phyloP scores from a whole-genome alignment of 2,888 invertebrate genomes.

The Drosophila subsilvestris region DNA sequence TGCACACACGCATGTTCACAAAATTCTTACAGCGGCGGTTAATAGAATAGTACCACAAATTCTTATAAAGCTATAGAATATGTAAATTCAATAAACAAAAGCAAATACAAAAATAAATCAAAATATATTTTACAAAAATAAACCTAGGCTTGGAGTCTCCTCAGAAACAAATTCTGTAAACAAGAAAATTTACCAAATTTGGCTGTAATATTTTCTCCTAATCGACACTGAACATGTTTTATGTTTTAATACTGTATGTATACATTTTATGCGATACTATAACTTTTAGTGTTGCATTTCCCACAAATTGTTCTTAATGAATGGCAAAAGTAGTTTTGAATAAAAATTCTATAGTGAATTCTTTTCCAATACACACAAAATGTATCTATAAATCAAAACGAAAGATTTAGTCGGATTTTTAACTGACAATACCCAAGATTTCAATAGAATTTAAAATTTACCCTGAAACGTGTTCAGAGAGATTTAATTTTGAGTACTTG shows the following conservation, averaged over 20 bases:
- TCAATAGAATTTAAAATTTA: not conserved
- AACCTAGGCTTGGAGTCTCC: too few species aligned
- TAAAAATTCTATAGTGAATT: not conserved
- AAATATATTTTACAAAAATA: too few species aligned
- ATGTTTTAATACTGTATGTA: not conserved
- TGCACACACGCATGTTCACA: slow-evolving; percentile 48
- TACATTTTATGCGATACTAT: not conserved
- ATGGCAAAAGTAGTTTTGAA: not conserved
- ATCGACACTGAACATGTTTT: not conserved
- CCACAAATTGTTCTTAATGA: not conserved
- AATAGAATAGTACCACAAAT: not conserved
- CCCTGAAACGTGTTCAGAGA: not conserved
- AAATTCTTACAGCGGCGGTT: slow-evolving; percentile 16
- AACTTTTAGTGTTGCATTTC: not conserved
- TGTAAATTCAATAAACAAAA: not conserved
- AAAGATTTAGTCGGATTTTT: not conserved
- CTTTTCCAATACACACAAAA: not conserved
- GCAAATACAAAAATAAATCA: too few species aligned
- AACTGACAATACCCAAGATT: not conserved
- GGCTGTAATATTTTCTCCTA: not conserved
- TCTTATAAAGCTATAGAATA: not conserved
- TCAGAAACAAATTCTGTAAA: not conserved
- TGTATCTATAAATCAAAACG: not conserved
- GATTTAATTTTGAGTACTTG: too few species aligned
- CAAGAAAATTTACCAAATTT: not conserved